Base-by-base conservation (phyloP, 2,113 vertebrate species). In the Peucedramus taeniatus region DNA sequence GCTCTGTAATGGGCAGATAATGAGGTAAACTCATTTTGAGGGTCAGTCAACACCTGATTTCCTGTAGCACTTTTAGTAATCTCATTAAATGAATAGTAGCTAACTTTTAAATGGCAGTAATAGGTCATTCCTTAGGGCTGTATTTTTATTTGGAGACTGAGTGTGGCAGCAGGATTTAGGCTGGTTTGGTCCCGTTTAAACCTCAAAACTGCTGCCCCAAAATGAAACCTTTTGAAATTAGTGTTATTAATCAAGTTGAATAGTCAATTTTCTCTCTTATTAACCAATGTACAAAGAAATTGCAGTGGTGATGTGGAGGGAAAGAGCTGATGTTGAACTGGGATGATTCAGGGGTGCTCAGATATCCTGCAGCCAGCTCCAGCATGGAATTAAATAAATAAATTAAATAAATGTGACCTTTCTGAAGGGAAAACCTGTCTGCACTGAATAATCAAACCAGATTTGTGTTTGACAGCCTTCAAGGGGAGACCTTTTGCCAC, bases 21-120 rank as follows among this genome's bases (percentile, higher is more conserved):
- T 92, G 94, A 94, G 94, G 85, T 94, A 97, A 97, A 97, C 33
- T 96, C 57, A 49, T 97, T 97, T 84, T 15, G 40, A 94, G 83
- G 88, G 71, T 88, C 70, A 89, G 22, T 89, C 92, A 91, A 83
- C 96, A 64, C 8, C 4, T 65, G 74, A 89, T 97, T 95, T 97
- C 87, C 96, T 96, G 90, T 74, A 89, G 90, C 56, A 10, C 78
- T 93, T 93, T 47, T 3, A 47, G 80, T 88, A 87, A 97, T 97
- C 72, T 9, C 0, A 10, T 97, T 97, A 97, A 77, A 57, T 50
- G 11, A 83, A 68, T 15, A 83, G 59, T 60, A 42, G 61, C 63
- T 35, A 72, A 83, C 89, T 80, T 85, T 14, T 8, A 47, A 84
- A 65, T 79, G 81, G 90, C 78, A 72, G 6, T 28, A 64, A 89